Percentiles rank a stretch among this genome's conserved stretches.
phyloP scores from a whole-genome alignment of 2,888 invertebrate species.

The Brenthis daphne region DNA sequence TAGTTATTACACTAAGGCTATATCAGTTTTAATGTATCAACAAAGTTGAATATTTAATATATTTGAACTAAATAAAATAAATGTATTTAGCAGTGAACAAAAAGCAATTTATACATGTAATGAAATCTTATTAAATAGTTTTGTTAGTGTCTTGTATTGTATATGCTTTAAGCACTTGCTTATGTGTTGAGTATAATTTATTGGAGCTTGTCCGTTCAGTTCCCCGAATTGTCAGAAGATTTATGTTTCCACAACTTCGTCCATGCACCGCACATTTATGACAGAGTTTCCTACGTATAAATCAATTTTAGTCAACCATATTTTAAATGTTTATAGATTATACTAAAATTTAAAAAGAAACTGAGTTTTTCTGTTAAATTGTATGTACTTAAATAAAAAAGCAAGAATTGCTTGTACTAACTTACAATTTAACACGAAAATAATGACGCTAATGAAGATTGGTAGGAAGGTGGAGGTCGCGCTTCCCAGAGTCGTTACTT shows the following conservation, averaged over 20 bases:
- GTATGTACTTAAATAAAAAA: neutral
- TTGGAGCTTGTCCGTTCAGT: constrained; percentile 22
- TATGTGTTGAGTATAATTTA: constrained; percentile 21
- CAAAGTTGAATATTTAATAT: too few relatives aligned
- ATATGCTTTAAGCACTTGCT: constrained; percentile 16
- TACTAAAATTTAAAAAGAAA: neutral
- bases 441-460: constrained; percentile 76
- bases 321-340: constrained; percentile 18
- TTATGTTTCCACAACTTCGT: constrained; percentile 67
- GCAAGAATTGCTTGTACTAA: constrained; percentile 12
- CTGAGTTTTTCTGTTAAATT: neutral
- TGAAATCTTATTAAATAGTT: neutral
- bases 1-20: too few relatives aligned
- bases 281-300: constrained; percentile 22
- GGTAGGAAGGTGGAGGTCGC: constrained; percentile 67
- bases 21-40: too few relatives aligned
- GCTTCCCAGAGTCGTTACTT: constrained; percentile 62
- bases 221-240: constrained; percentile 48
- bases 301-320: constrained; percentile 23
- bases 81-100: too few relatives aligned
- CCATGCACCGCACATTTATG: constrained; percentile 23
- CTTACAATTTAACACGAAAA: constrained; percentile 54
- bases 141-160: constrained; percentile 3
- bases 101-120: too few relatives aligned
- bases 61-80: too few relatives aligned